Base-by-base conservation (phyloP, 2,113 vertebrate species). In the Tautogolabrus adspersus region DNA sequence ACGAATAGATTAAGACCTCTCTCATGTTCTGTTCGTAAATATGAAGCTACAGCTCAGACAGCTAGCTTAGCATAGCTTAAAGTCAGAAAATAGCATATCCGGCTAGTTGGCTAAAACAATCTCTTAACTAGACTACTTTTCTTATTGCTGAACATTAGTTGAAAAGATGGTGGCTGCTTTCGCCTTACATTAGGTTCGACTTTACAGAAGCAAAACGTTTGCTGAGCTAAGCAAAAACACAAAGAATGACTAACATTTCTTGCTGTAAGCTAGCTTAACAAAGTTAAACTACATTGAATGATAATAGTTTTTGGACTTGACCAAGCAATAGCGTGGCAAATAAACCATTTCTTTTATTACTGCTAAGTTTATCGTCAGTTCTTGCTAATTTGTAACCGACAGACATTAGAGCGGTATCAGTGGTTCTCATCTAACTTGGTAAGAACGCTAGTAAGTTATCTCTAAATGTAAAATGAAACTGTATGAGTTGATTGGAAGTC, bases 51-150 rank as follows among this genome's bases (percentile, higher is more conserved):
- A 23, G 49, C 13, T 18, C 12, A 0, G 30, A 46, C 3, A 5
- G 10, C 56, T 69, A 59, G 69, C 57, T 51, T 76, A 37, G n/a
- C 42, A 6, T 52, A 40, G 16, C 16, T 23, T 61, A 51, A 13
- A 40, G 68, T 49, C 8, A 46, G 38, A 21, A 54, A 54, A 22
- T 12, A 55, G 44, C 44, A 2, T 16, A 46, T 3, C 44, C 5
- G 11, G 30, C 30, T 34, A 34, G 30, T 15, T 46, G 44, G 7
- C 44, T 15, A 12, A 10, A 15, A 42, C 8, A 42, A 40, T 40
- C 38, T 10, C 10, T 40, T 1, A 40, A 42, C 40, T 42, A 11
- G 40, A 11, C 40, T 3, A 3, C 38, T 42, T 42, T 10, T 42
- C 40, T 42, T 11, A 42, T 34, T 34, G 30, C 40, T 42, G 11